Percentiles rank a stretch among this genome's conserved stretches.
phyloP scores from a whole-genome alignment of 2,888 invertebrate genomes.

The Stenodera caucasica region DNA sequence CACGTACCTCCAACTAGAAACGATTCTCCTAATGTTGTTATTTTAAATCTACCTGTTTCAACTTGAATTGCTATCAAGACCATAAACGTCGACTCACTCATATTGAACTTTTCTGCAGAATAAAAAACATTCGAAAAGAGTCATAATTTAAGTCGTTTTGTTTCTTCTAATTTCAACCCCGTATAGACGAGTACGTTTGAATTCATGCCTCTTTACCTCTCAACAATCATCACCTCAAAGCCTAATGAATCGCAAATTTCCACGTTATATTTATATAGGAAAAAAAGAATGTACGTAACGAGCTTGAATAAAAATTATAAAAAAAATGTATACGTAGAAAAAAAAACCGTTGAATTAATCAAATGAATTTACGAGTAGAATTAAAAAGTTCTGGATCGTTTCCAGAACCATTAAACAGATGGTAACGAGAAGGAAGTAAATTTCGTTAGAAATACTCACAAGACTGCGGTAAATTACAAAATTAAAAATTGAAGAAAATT shows the following conservation, averaged over 20 bases:
- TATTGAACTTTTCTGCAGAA: too few species aligned
- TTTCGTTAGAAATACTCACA: slow-evolving; percentile 12
- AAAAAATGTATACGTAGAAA: not conserved
- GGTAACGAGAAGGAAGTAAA: slow-evolving; percentile 18
- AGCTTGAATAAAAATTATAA: slow-evolving; percentile 13
- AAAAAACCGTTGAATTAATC: slow-evolving; percentile 14
- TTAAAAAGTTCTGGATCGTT: slow-evolving; percentile 23
- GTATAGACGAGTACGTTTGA: not conserved
- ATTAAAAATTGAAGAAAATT: slow-evolving; percentile 18
- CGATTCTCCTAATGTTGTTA: slow-evolving; percentile 17
- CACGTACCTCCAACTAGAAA: slow-evolving; percentile 17
- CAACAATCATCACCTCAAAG: slow-evolving; percentile 13
- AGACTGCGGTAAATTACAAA: slow-evolving; percentile 16
- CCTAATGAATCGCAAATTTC: slow-evolving; percentile 18
- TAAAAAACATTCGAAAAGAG: too few species aligned
- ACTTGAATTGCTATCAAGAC: slow-evolving; percentile 17
- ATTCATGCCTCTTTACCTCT: not conserved
- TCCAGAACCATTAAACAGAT: slow-evolving; percentile 23
- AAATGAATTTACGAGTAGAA: slow-evolving; percentile 22
- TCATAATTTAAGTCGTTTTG: too few species aligned
- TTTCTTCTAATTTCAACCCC: not conserved
- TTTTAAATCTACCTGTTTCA: slow-evolving; percentile 20
- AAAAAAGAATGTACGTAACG: slow-evolving; percentile 13
- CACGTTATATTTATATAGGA: not conserved
- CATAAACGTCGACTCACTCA: slow-evolving; percentile 1